Evolutionary conservation across 2,113 vertebrate genomes (phyloP).

Genomic region (Thermophis baileyi): DNA sequence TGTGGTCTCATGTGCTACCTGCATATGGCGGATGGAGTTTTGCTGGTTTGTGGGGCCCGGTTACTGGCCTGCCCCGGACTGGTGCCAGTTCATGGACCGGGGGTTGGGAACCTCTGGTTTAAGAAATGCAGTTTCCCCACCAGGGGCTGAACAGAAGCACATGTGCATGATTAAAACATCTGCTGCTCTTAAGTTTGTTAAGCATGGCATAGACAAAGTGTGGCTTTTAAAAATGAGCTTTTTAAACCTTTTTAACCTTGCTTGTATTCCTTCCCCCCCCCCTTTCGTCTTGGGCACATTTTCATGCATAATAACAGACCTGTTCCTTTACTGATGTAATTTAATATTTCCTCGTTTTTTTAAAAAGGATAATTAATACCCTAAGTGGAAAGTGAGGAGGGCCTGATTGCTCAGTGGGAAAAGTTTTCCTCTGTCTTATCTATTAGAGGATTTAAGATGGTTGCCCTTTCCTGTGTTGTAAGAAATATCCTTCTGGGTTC

Average conservation of each 20-base stretch:
- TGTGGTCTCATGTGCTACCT: too few species aligned
- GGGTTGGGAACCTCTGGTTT: too few species aligned
- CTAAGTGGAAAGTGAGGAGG: not conserved
- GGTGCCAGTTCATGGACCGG: too few species aligned
- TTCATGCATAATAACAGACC: constrained; percentile 16
- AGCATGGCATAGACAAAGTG: not conserved
- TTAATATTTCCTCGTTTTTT: not conserved
- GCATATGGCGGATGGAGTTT: too few species aligned
- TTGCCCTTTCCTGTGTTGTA: not conserved
- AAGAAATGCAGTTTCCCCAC: constrained; percentile 3
- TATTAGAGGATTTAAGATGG: not conserved
- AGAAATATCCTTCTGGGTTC: too few species aligned
- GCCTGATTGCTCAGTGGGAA: not conserved
- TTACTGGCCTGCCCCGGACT: too few species aligned
- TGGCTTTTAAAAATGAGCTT: not conserved
- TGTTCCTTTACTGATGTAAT: constrained; percentile 32
- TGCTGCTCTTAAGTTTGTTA: constrained; percentile 20
- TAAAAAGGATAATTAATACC: fast-evolving
- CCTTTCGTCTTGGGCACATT: constrained; percentile 20
- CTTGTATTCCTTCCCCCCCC: not conserved
- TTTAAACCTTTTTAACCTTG: not conserved
- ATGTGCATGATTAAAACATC: constrained; percentile 20
- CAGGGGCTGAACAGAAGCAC: constrained; percentile 31
- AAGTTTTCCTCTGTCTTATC: not conserved
- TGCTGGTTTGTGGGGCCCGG: too few species aligned